Base-by-base conservation (phyloP, 2,113 vertebrate genomes). In the Trogon surrucura region DNA sequence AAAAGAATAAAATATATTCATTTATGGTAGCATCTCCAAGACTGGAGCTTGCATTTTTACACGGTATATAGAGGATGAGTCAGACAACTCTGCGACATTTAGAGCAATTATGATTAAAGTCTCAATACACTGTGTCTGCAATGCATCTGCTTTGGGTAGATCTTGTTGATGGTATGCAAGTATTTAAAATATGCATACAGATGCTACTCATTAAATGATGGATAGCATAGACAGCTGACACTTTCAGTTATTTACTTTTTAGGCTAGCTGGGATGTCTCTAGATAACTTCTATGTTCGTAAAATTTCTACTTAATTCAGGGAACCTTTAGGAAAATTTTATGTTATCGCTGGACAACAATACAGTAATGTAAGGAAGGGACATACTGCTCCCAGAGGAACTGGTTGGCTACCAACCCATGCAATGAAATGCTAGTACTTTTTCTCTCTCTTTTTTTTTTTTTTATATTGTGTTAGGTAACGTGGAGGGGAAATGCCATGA, bases 31-130 rank as follows among this genome's bases (percentile, higher is more conserved):
- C 23, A 58, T 25, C 34, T 77, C 62, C 36, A 73, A 93, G 91
- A 89, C 45, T n/a, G 72, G 64, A 93, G 87, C 79, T 92, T 74
- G 57, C 81, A 93, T 93, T 97, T 94, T 97, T 88, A 95, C 93
- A 94, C 74, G 50, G 78, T 74, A 86, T 83, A 64, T 3, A 88
- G 91, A 96, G 72, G 85, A 54, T 93, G 96, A 97, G 80, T 65
- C 74, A 89, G 89, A 96, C 58, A 97, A 41, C 61, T 65, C 74
- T 92, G 77, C 80, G 89, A 93, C 93, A 91, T 95, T 96, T 96
- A 93, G 58, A 97, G 84, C 96, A 94, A 94, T 88, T 90, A 91
- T 80, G 67, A 91, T 56, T 77, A 89, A 97, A 97, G 72, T 93
- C 83, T 84, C 78, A 80, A 65, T 67, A 62, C 62, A 79, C 73